phyloP scores from a whole-genome alignment of 1,140 invertebrate genomes.

The Andrena cerasifolii region DNA sequence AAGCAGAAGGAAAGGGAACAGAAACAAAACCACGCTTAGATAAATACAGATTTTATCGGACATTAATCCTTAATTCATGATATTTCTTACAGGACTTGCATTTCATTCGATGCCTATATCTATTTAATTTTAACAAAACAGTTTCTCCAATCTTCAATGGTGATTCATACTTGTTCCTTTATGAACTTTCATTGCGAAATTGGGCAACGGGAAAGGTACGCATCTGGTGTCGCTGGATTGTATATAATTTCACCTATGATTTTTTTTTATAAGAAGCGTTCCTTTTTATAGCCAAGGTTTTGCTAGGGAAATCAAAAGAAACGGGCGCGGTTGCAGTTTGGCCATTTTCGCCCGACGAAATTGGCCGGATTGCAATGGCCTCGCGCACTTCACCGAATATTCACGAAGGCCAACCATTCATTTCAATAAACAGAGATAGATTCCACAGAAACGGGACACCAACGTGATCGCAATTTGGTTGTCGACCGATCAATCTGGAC shows the following conservation, averaged over 20 bases:
- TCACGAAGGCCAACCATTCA: constrained; percentile 5
- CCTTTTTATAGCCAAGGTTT: constrained; percentile 43
- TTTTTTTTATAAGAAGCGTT: constrained; percentile 59
- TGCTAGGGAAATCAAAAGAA: constrained; percentile 41
- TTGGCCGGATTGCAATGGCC: constrained; percentile 3
- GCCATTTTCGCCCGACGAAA: background rate
- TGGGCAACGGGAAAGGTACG: background rate
- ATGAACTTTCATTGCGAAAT: background rate
- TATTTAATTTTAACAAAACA: constrained; percentile 11
- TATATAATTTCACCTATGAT: constrained; percentile 53
- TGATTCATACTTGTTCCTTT: constrained; percentile 10
- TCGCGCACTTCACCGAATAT: background rate
- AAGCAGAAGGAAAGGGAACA: constrained; percentile 18
- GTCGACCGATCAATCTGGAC: constrained; percentile 28
- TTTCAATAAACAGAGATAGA: constrained; percentile 10
- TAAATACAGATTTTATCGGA: constrained; percentile 21
- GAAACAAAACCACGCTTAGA: constrained; percentile 14
- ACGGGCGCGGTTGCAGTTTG: constrained; percentile 4
- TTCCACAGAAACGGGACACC: constrained; percentile 16
- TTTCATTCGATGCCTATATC: constrained; percentile 10
- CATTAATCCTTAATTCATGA: constrained; percentile 28
- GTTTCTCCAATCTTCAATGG: background rate
- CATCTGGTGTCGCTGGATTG: constrained; percentile 6
- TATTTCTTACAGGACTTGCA: constrained; percentile 30
- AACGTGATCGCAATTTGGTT: constrained; percentile 34